Percentiles rank a stretch among this genome's conserved stretches.
Conservation (phyloP, 1,140 invertebrate species). For the Drosophila kohkoa region DNA sequence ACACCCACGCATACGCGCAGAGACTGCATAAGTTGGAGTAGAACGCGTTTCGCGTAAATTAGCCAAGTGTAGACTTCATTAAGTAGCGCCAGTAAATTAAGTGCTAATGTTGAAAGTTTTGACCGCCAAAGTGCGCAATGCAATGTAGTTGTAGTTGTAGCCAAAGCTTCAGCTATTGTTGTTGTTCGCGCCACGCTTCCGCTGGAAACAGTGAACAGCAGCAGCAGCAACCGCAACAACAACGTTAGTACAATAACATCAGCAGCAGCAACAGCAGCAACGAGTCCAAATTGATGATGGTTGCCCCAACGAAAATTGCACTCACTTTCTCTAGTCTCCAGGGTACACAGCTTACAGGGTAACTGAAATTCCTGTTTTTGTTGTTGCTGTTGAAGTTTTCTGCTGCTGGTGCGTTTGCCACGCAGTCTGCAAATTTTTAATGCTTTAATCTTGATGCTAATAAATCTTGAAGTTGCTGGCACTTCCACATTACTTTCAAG, state of each 20-base stretch:
- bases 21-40: conserved; percentile 26
- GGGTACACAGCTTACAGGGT: conserved; percentile 20
- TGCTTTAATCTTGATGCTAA: conserved; percentile 85
- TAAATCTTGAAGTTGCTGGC: conserved; percentile 84
- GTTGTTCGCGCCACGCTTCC: conserved; percentile 50
- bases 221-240: conserved; percentile 30
- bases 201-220: conserved; percentile 69
- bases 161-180: conserved; percentile 42
- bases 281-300: conserved; percentile 74
- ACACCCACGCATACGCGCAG: conserved; percentile 3
- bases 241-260: conserved; percentile 22
- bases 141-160: conserved; percentile 62
- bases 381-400: neutral
- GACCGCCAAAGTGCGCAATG: conserved; percentile 79
- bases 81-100: conserved; percentile 81
- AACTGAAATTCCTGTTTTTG: neutral
- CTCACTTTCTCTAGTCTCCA: conserved; percentile 66
- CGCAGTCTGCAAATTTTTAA: conserved; percentile 81
- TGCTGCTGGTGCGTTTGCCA: conserved; percentile 51
- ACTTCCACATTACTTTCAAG: conserved; percentile 75
- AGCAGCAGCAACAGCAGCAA: conserved; percentile 48
- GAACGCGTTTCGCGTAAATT: conserved; percentile 76
- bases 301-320: conserved; percentile 76
- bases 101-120: conserved; percentile 82
- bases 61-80: conserved; percentile 81